Evolutionary conservation across 2,888 invertebrate species (phyloP), one percentile per base, ranked within the genome.

Genomic region (Troides aeacus): DNA sequence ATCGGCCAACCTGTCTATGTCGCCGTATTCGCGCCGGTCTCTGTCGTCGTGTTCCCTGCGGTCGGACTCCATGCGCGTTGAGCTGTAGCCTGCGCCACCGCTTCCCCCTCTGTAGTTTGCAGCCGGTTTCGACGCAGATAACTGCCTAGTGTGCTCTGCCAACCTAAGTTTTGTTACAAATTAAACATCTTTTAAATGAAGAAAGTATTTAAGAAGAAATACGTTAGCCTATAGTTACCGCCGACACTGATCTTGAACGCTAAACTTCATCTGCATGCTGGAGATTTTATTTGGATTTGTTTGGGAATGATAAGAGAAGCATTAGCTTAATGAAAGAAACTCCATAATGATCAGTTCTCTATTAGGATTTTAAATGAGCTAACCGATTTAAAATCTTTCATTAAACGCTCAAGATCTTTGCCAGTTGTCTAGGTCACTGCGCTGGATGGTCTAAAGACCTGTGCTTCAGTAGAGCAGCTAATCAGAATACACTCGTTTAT

Each of bases 31-130:
- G 3, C 89, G 78, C 57, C 84, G 80, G 72, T 92, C 92, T 21
- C 92, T 78, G 74, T 92, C 92, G 72, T 92, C 92, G 70, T 92
- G 92, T 56, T 91, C 92, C 56, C 92, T 84, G 0, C 88, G 79
- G 78, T 90, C 91, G 1, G 82, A 73, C 72, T 90, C 90, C 77
- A 78, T 80, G 58, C 86, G 79, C 30, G 81, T 81, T 0, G 87
- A 84, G 74, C 84, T 84, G 81, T 85, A 85, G 57, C 73, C 79
- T 42, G 77, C 78, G 62, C 75, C 77, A 3, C 78, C 76, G 7
- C 78, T 78, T 62, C 81, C 82, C 50, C 74, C 76, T 66, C 72
- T 71, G 73, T 78, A 79, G 68, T 77, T 77, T 5, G 74, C 74
- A 64, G 70, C 74, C 72, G 64, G 75, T 72, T 70, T 79, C 62